These are phyloP conservation scores for Nomada fucata DNA, from an alignment of 2,888 invertebrate species.

Conservation along the genomic window DNA sequence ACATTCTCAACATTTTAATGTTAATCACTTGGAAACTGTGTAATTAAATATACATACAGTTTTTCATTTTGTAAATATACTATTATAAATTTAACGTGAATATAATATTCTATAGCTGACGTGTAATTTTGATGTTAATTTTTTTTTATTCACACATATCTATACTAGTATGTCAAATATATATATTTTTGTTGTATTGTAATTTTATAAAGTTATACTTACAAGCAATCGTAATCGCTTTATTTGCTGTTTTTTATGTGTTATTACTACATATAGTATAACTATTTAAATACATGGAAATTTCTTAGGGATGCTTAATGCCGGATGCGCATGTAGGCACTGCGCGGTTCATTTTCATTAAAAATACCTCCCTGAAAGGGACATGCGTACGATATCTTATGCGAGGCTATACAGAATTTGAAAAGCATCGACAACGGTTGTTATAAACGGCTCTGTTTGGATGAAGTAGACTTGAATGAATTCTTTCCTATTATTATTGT, in stretches of 20 bases:
- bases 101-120: not conserved
- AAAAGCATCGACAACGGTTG: not conserved
- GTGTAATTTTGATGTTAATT: not conserved
- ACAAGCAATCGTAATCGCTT: not conserved
- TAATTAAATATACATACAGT: not conserved
- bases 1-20: not conserved
- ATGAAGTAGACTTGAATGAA: not conserved
- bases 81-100: not conserved
- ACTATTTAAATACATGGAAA: constrained; percentile 1
- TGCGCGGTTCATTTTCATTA: not conserved
- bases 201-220: not conserved
- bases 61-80: not conserved
- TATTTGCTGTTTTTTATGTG: constrained; percentile 6
- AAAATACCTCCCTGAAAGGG: not conserved
- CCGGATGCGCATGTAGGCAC: not conserved
- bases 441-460: not conserved
- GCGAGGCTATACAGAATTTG: not conserved
- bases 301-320: not conserved
- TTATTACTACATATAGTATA: not conserved
- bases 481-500: not conserved
- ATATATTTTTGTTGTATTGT: not conserved
- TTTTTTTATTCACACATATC: too few species aligned
- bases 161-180: not conserved
- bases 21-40: not conserved
- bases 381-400: not conserved